Evolutionary conservation across 2,113 vertebrate species (phyloP).

Genomic region (Canis aureus): DNA sequence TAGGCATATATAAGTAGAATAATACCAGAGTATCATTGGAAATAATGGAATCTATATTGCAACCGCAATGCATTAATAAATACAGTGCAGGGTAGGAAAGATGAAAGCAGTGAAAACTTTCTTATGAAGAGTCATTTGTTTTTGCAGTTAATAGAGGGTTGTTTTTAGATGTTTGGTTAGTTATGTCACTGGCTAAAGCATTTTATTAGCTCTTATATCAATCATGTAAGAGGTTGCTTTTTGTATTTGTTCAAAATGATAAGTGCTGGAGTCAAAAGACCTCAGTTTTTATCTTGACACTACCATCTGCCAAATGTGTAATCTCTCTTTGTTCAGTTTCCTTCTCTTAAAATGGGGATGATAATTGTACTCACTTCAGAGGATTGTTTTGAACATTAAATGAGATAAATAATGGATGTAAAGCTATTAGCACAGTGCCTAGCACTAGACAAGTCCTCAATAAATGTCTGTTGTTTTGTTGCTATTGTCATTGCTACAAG

Average conservation of each 20-base stretch:
- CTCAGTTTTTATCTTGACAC: not conserved
- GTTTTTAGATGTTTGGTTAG: conserved; percentile 22
- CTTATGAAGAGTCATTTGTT: not conserved
- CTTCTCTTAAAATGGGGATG: conserved; percentile 25
- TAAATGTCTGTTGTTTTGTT: conserved; percentile 29
- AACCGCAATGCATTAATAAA: not conserved
- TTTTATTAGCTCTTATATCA: conserved; percentile 31
- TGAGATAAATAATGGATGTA: conserved; percentile 67
- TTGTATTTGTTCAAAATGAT: not conserved
- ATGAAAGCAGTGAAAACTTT: not conserved
- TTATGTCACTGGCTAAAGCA: not conserved
- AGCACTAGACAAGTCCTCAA: conserved; percentile 34
- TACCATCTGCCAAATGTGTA: conserved; percentile 11
- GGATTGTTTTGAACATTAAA: conserved; percentile 54
- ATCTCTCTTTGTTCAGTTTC: conserved; percentile 50
- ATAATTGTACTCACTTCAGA: conserved; percentile 26
- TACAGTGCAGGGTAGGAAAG: not conserved
- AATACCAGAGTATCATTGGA: not conserved
- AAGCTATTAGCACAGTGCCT: conserved; percentile 47
- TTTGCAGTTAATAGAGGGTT: not conserved
- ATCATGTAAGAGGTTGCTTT: not conserved
- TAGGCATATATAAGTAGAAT: not conserved
- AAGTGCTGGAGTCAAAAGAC: not conserved
- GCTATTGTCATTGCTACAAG: conserved; percentile 41
- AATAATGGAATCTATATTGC: not conserved